Percentiles rank a stretch among this genome's conserved stretches.
These are phyloP conservation scores for Poeciliopsis paucimaculata DNA, from an alignment of 2,797 vertebrate genomes.

Conservation along the genomic window DNA sequence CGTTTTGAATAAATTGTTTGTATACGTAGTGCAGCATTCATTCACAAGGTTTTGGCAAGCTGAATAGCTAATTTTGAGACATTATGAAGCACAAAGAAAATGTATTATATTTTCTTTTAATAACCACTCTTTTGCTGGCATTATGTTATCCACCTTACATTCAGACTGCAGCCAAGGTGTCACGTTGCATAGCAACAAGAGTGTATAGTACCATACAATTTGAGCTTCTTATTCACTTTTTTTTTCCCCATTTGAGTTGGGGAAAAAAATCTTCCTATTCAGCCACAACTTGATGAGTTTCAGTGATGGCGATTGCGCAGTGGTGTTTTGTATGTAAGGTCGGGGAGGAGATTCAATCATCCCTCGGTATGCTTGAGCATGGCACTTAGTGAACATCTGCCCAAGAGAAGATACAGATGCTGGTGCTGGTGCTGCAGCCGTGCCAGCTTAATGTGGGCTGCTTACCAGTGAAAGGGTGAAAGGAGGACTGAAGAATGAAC, in stretches of 20 bases:
- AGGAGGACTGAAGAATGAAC: background rate
- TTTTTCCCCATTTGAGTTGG: slow-evolving; percentile 1
- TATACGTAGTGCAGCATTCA: background rate
- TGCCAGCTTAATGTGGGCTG: background rate
- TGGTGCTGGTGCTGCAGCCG: background rate
- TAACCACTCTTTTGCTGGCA: background rate
- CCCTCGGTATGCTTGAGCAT: slow-evolving; percentile 47
- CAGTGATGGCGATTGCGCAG: slow-evolving; percentile 2
- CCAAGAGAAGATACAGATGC: slow-evolving; percentile 15
- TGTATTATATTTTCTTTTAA: background rate
- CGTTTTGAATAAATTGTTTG: background rate
- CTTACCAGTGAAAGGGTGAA: background rate
- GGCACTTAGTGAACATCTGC: slow-evolving; percentile 54
- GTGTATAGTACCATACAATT: background rate
- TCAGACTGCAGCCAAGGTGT: background rate
- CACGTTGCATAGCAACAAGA: background rate
- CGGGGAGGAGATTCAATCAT: slow-evolving; percentile 24
- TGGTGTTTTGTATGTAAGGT: slow-evolving; percentile 1
- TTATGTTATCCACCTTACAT: background rate
- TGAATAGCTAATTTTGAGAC: background rate
- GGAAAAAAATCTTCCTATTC: slow-evolving; percentile 6
- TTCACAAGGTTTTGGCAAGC: background rate
- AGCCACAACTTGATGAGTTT: slow-evolving; percentile 9
- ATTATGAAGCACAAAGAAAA: background rate
- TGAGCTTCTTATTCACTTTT: background rate